Percentiles rank a stretch among this genome's conserved stretches.
Evolutionary conservation across 2,797 vertebrate genomes (phyloP).

Genomic region (Hydrophis major): DNA sequence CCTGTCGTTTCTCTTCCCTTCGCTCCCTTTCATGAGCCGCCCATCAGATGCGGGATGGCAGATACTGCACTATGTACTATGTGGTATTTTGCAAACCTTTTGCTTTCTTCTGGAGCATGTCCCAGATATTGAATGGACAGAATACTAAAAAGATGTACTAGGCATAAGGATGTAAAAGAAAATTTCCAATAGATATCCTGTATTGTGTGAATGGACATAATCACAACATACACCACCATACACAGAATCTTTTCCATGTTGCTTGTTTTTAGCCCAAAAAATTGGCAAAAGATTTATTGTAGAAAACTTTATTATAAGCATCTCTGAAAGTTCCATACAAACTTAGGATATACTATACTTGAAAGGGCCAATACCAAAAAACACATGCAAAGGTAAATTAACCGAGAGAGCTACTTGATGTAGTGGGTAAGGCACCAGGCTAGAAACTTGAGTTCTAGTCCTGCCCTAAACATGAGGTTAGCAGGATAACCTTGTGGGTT

Average conservation of each 20-base stretch:
- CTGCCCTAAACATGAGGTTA: neutral
- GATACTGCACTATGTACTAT: neutral
- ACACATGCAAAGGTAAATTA: neutral
- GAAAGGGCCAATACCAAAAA: neutral
- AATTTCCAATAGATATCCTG: neutral
- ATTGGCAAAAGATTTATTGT: neutral
- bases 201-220: neutral
- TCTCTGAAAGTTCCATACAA: neutral
- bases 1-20: too few relatives aligned
- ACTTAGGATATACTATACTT: neutral
- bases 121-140: neutral
- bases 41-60: too few relatives aligned
- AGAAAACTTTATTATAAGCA: neutral
- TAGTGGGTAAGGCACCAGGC: neutral
- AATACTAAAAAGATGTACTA: neutral
- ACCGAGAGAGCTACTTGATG: neutral
- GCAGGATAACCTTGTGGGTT: neutral
- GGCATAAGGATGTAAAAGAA: neutral
- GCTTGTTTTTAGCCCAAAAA: neutral
- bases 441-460: neutral
- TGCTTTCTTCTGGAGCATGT: neutral
- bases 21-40: too few relatives aligned
- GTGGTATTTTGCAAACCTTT: neutral
- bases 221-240: neutral
- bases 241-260: neutral